A percentile compares a stretch with the other conserved stretches of the same genome.
Evolutionary conservation across 2,888 invertebrate species (phyloP).

Genomic region (Spodoptera picta): DNA sequence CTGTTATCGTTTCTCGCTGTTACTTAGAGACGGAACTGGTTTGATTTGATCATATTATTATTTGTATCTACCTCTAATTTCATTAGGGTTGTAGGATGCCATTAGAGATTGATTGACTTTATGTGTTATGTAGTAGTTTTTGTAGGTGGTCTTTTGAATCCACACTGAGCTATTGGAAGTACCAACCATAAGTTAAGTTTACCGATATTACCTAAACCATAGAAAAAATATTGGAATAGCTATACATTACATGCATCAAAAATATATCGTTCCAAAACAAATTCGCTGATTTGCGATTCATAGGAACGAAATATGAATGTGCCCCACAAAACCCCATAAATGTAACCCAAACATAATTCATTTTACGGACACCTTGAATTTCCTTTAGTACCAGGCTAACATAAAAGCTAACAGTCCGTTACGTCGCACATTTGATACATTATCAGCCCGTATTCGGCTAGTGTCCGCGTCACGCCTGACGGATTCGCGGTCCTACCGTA

Average conservation of each 20-base stretch:
- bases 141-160: no score
- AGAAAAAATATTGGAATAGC: background rate
- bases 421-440: conserved; percentile 44
- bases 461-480: conserved; percentile 50
- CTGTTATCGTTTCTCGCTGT: conserved; percentile 16
- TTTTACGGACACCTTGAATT: conserved; percentile 10
- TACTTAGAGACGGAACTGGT: conserved; percentile 14
- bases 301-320: no score
- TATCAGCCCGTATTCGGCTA: conserved; percentile 50
- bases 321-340: background rate
- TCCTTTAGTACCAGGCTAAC: conserved; percentile 20
- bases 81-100: conserved; percentile 6
- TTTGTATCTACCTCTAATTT: conserved; percentile 10
- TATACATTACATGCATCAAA: no score
- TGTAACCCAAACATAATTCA: background rate
- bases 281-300: no score
- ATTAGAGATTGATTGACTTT: background rate
- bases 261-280: no score
- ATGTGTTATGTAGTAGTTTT: background rate
- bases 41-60: conserved; percentile 10
- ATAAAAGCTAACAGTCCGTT: conserved; percentile 22
- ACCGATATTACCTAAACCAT: background rate
- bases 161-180: background rate
- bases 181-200: no score
- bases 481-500: conserved; percentile 53